Conservation (phyloP, 1,140 invertebrate genomes). For the Brachionus asplanchnoidis region DNA sequence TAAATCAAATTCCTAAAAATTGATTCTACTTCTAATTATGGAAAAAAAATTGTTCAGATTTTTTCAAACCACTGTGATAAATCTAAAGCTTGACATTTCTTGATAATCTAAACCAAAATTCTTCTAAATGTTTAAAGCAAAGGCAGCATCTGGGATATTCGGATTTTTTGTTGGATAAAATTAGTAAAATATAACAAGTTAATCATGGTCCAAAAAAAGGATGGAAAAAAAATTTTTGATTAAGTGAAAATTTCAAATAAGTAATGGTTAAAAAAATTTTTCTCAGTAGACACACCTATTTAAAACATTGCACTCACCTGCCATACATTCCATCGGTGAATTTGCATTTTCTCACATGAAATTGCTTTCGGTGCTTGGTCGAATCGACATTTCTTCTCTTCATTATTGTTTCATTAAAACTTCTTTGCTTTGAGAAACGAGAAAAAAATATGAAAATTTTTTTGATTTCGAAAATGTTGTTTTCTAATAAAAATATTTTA, state of each 20-base stretch:
- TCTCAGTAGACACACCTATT: not conserved
- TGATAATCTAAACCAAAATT: too few species aligned
- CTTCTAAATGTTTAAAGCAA: too few species aligned
- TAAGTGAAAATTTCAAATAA: not conserved
- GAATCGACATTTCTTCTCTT: slow-evolving; percentile 41
- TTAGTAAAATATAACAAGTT: not conserved
- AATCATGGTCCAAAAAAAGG: not conserved
- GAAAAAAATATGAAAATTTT: not conserved
- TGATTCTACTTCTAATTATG: too few species aligned
- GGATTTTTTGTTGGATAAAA: not conserved
- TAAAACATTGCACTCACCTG: not conserved
- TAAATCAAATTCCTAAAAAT: too few species aligned
- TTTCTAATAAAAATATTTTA: not conserved
- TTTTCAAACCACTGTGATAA: too few species aligned
- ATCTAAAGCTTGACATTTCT: too few species aligned
- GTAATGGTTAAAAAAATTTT: too few species aligned
- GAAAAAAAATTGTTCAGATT: too few species aligned
- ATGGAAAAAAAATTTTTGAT: not conserved
- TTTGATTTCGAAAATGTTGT: not conserved
- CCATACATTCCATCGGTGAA: slow-evolving; percentile 32
- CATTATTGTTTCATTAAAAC: slow-evolving; percentile 24
- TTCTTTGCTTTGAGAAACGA: not conserved
- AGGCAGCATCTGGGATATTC: too few species aligned
- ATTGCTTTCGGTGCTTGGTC: slow-evolving; percentile 18
- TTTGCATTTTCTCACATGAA: slow-evolving; percentile 34